Evolutionary conservation across 2,113 vertebrate genomes (phyloP).

Genomic region (Actenoides lindsayi): DNA sequence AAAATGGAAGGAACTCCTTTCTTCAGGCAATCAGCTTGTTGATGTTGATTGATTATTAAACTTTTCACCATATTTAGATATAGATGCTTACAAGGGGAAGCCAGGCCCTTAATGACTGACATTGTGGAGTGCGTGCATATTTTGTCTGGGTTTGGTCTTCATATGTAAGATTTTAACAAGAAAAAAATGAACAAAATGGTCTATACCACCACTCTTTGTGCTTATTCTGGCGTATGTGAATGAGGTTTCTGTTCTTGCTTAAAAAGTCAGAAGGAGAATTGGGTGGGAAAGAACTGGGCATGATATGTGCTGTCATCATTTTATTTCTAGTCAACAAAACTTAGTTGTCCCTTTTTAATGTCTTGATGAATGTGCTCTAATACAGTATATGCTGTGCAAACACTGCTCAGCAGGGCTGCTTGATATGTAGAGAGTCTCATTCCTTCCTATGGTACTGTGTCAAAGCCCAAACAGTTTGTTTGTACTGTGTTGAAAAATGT

Average conservation of each 20-base stretch:
- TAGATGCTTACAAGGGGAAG: not conserved
- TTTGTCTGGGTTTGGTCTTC: not conserved
- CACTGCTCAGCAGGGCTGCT: not conserved
- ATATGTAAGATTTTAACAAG: not conserved
- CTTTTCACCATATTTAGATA: not conserved
- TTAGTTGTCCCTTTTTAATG: not conserved
- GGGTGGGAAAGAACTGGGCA: not conserved
- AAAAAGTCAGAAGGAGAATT: not conserved
- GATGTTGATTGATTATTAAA: not conserved
- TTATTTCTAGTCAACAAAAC: not conserved
- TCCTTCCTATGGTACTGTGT: not conserved
- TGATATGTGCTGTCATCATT: not conserved
- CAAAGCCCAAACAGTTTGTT: not conserved
- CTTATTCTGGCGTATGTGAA: not conserved
- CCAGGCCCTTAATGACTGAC: not conserved
- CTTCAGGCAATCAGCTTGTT: rapidly evolving
- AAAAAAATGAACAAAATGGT: not conserved
- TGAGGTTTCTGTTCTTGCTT: not conserved
- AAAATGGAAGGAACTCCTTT: not conserved
- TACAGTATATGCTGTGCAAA: not conserved
- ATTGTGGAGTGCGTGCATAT: not conserved
- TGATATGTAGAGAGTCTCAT: not conserved
- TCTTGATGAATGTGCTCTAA: not conserved
- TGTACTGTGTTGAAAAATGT: not conserved
- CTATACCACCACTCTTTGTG: not conserved